Evolutionary conservation across 2,113 vertebrate species (phyloP).

Genomic region (Cathartes aura): DNA sequence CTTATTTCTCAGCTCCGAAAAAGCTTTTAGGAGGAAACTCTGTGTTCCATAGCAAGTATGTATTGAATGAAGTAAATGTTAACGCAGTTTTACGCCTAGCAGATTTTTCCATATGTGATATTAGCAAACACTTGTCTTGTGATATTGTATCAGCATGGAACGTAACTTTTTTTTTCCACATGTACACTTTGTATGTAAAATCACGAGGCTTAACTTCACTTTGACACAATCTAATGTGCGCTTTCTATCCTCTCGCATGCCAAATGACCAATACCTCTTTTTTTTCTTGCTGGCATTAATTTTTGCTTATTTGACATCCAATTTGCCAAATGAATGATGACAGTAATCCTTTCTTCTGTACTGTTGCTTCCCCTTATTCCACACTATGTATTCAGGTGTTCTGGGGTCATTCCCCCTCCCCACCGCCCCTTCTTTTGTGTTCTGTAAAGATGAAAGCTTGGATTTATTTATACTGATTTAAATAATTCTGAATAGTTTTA

Average conservation of each 20-base stretch:
- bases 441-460: not conserved
- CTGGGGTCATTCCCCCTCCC: not conserved
- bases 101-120: not conserved
- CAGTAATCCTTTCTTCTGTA: slow-evolving; percentile 33
- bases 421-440: not conserved
- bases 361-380: not conserved
- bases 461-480: not conserved
- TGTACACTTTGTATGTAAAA: not conserved
- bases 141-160: not conserved
- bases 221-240: not conserved
- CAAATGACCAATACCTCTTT: not conserved
- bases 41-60: not conserved
- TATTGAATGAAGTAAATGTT: not conserved
- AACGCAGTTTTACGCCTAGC: not conserved
- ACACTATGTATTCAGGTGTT: not conserved
- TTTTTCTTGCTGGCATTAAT: not conserved
- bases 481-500: not conserved
- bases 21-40: not conserved
- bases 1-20: not conserved
- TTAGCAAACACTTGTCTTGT: not conserved
- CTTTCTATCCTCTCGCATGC: not conserved
- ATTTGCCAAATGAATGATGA: slow-evolving; percentile 39
- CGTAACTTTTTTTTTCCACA: not conserved
- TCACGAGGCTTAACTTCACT: not conserved
- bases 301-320: slow-evolving; percentile 9